Evolutionary conservation across 2,888 invertebrate genomes (phyloP).

Genomic region (Phragmatobia fuliginosa): DNA sequence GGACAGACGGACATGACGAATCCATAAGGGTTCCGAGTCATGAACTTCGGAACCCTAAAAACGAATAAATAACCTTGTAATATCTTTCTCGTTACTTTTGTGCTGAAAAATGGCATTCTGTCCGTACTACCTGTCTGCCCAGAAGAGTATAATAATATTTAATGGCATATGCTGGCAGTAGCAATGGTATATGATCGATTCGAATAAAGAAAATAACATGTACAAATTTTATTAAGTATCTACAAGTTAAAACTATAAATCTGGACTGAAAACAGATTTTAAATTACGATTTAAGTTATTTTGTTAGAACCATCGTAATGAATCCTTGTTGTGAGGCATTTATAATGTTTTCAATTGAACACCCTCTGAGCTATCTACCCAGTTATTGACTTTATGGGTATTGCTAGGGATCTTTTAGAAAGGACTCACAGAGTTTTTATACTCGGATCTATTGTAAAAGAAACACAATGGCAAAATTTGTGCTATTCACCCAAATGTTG

Average conservation of each 20-base stretch:
- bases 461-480: constrained; percentile 67
- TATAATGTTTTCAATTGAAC: constrained; percentile 53
- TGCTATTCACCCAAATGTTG: constrained; percentile 62
- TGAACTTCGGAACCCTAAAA: no score
- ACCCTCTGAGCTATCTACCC: constrained; percentile 44
- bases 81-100: background rate
- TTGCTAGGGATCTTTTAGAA: constrained; percentile 47
- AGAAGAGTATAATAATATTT: background rate
- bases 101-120: background rate
- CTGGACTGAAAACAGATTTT: constrained; percentile 21
- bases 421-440: constrained; percentile 55
- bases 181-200: background rate
- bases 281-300: constrained; percentile 5
- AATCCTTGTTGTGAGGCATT: constrained; percentile 37
- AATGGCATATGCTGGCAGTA: background rate
- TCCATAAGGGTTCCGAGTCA: no score
- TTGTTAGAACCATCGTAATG: constrained; percentile 26
- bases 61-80: background rate
- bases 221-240: background rate
- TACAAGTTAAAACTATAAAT: background rate
- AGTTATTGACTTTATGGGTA: constrained; percentile 53
- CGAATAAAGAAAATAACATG: background rate
- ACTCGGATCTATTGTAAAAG: constrained; percentile 62
- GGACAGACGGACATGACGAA: no score
- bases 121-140: background rate